These are phyloP conservation scores for Dynastes maya DNA, from an alignment of 2,888 invertebrate species.

Conservation along the genomic window DNA sequence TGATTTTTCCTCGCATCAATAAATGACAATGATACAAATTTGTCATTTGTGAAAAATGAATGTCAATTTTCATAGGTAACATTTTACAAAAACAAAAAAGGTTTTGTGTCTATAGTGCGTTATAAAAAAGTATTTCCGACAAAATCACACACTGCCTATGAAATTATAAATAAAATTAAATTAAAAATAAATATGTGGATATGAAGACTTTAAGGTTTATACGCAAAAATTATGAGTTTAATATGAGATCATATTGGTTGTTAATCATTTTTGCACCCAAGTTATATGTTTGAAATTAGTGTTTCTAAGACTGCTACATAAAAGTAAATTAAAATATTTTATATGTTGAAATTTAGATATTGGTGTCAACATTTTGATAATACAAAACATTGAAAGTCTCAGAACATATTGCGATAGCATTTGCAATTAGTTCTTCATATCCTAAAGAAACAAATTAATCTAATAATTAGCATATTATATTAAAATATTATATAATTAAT, in stretches of 20 bases:
- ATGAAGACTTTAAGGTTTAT: slow-evolving; percentile 21
- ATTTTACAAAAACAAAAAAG: too few relatives aligned
- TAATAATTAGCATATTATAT: slow-evolving; percentile 31
- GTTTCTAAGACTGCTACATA: neutral
- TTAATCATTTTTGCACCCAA: slow-evolving; percentile 37
- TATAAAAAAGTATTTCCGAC: neutral
- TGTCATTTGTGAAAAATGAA: too few relatives aligned
- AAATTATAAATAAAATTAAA: slow-evolving; percentile 25
- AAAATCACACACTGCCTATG: slow-evolving; percentile 31
- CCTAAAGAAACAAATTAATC: slow-evolving; percentile 21
- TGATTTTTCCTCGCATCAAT: too few relatives aligned
- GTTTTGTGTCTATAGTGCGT: neutral
- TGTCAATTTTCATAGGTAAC: too few relatives aligned
- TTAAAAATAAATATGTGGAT: slow-evolving; percentile 36
- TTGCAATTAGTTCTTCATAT: slow-evolving; percentile 36
- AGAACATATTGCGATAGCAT: neutral
- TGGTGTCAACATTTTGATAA: neutral
- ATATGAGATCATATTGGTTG: slow-evolving; percentile 40
- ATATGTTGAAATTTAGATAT: neutral
- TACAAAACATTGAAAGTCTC: slow-evolving; percentile 1
- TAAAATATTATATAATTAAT: slow-evolving; percentile 16
- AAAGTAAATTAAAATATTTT: neutral
- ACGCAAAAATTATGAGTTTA: neutral
- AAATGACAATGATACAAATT: too few relatives aligned
- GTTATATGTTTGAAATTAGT: slow-evolving; percentile 3